Evolutionary conservation across 2,888 invertebrate genomes (phyloP).

Genomic region (Sinodicranocentrus sp.): DNA sequence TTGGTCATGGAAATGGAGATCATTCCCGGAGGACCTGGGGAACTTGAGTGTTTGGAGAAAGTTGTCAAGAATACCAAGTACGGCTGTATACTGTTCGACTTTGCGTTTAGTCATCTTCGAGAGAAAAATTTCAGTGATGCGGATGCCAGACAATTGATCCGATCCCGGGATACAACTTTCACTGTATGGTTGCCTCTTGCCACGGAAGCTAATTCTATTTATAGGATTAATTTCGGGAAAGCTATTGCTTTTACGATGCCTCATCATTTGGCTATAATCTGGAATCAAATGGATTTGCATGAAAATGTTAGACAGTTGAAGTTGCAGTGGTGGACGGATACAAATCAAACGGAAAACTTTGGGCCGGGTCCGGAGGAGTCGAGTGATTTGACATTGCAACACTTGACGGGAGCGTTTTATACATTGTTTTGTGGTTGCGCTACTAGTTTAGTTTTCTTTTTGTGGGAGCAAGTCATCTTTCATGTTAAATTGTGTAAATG

Average conservation of each 20-base stretch:
- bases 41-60: constrained; percentile 61
- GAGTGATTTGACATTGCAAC: constrained; percentile 62
- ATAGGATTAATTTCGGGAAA: constrained; percentile 53
- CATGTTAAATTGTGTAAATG: too few species aligned
- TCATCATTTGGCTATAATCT: constrained; percentile 39
- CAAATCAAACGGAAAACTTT: constrained; percentile 58
- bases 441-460: too few species aligned
- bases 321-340: constrained; percentile 62
- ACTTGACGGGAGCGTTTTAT: constrained; percentile 56
- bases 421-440: constrained; percentile 15
- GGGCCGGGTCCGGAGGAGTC: neutral
- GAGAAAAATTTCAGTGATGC: constrained; percentile 58
- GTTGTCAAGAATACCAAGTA: constrained; percentile 30
- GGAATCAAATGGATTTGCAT: constrained; percentile 59
- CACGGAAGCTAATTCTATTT: constrained; percentile 55
- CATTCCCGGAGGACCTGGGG: constrained; percentile 46
- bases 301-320: constrained; percentile 58
- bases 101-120: constrained; percentile 49
- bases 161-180: constrained; percentile 53
- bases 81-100: constrained; percentile 61
- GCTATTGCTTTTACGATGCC: constrained; percentile 33
- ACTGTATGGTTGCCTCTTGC: constrained; percentile 41
- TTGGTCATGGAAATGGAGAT: constrained; percentile 61
- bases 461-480: too few species aligned
- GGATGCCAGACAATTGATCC: constrained; percentile 37